These are phyloP conservation scores for Actenoides lindsayi DNA, from an alignment of 2,113 vertebrate genomes.

Conservation along the genomic window DNA sequence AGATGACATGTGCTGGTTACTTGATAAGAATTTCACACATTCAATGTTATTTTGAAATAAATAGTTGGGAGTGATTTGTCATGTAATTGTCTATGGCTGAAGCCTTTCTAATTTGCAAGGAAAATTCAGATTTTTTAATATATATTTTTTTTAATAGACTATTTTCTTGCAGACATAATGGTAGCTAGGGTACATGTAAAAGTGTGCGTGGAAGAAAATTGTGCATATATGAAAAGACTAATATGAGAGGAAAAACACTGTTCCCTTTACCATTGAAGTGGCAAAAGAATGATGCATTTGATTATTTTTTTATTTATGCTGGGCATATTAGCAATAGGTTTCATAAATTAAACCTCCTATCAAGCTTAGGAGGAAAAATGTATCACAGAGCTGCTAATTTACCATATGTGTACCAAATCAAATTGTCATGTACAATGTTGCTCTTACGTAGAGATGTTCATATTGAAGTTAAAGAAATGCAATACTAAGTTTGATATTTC, in stretches of 20 bases:
- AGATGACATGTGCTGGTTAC: neutral
- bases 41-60: neutral
- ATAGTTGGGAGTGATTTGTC: neutral
- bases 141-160: neutral
- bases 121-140: neutral
- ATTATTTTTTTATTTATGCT: neutral
- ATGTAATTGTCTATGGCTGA: neutral
- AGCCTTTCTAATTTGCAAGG: neutral
- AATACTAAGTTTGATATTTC: constrained; percentile 32
- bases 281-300: neutral
- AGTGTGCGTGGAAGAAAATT: neutral
- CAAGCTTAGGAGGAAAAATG: neutral
- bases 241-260: neutral
- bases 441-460: constrained; percentile 17
- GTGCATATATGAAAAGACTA: neutral
- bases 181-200: neutral
- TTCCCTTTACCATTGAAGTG: neutral
- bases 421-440: constrained; percentile 20
- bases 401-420: neutral
- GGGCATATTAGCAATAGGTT: constrained; percentile 39
- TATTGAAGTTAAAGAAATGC: constrained; percentile 52
- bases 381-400: constrained; percentile 32
- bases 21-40: neutral
- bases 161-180: neutral
- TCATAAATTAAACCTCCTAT: neutral